These are phyloP conservation scores for Myodes glareolus DNA, from an alignment of 2,113 vertebrate species.

Conservation along the genomic window DNA sequence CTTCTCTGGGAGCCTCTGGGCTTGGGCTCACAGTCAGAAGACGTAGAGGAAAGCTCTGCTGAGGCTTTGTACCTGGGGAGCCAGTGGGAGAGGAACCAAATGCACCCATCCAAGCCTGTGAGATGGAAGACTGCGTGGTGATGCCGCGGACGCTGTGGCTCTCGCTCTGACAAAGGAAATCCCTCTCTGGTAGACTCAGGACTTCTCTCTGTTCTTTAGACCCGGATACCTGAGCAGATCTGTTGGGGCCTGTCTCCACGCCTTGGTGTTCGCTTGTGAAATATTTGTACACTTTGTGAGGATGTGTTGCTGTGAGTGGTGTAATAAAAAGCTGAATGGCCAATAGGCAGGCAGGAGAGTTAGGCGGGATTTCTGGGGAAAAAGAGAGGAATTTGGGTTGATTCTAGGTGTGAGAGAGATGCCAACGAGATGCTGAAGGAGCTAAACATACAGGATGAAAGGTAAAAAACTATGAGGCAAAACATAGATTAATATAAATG, in stretches of 20 bases:
- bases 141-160: no score
- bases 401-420: neutral
- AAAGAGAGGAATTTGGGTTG: neutral
- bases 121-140: neutral
- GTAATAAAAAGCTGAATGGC: neutral
- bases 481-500: neutral
- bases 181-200: neutral
- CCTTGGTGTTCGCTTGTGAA: neutral
- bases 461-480: neutral
- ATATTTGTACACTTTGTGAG: neutral
- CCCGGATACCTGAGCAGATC: neutral
- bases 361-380: neutral
- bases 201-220: neutral
- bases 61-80: neutral
- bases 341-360: neutral
- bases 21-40: neutral
- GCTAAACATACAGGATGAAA: neutral
- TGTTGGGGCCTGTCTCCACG: neutral
- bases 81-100: neutral
- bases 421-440: neutral
- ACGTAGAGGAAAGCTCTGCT: neutral
- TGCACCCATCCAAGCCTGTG: neutral
- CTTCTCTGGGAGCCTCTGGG: neutral
- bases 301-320: neutral
- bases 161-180: neutral